Conservation (phyloP, 1,140 invertebrate genomes). For the Belonocnema kinseyi region DNA sequence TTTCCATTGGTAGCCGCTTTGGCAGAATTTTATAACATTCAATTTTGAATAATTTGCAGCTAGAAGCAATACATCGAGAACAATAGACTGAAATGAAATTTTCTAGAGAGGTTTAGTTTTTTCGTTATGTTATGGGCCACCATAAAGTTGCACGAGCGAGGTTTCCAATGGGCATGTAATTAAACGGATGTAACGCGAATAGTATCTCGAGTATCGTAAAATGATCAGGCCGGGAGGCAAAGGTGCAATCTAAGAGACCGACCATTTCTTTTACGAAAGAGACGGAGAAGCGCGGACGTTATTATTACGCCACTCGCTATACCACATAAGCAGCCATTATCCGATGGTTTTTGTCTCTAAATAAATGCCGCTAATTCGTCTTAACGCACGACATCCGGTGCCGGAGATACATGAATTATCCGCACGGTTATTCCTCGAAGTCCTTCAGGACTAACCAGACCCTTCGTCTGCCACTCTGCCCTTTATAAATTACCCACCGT, state of each 20-base stretch:
- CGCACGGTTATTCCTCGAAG: slow-evolving; percentile 47
- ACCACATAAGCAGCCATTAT: slow-evolving; percentile 49
- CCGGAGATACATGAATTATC: slow-evolving; percentile 43
- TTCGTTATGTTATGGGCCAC: neutral
- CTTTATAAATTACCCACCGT: too few relatives aligned
- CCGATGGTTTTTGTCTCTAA: slow-evolving; percentile 60
- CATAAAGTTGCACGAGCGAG: neutral
- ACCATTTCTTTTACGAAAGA: neutral
- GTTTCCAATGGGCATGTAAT: neutral
- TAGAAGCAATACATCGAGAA: too few relatives aligned
- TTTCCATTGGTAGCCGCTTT: too few relatives aligned
- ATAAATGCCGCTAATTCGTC: slow-evolving; percentile 64
- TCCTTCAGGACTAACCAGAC: slow-evolving; percentile 33
- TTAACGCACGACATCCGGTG: slow-evolving; percentile 61
- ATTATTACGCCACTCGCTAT: slow-evolving; percentile 54
- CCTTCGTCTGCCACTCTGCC: neutral
- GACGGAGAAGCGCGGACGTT: slow-evolving; percentile 36
- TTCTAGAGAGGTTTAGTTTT: neutral
- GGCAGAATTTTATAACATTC: too few relatives aligned
- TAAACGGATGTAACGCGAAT: slow-evolving; percentile 8
- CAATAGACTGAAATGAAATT: too few relatives aligned
- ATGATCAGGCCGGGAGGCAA: slow-evolving; percentile 6
- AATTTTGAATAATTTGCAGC: too few relatives aligned
- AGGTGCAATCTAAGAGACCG: neutral
- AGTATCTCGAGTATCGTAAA: slow-evolving; percentile 15